Conservation (phyloP, 2,888 invertebrate genomes). For the Agriotes lineatus region DNA sequence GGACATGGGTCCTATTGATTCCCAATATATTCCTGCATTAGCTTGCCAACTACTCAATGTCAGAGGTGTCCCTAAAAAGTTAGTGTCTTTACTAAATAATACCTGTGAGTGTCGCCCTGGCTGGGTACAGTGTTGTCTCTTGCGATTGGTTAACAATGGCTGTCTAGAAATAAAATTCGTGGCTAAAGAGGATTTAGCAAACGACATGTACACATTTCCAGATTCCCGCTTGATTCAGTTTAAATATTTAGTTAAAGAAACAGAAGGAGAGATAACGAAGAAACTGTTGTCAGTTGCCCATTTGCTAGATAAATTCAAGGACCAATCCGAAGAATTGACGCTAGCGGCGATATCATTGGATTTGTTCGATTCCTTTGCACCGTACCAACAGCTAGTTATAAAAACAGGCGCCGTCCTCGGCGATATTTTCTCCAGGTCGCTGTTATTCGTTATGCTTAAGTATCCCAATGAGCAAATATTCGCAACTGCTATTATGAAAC, state of each 20-base stretch:
- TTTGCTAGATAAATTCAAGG: constrained; percentile 40
- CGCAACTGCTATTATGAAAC: constrained; percentile 68
- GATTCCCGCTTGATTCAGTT: constrained; percentile 54
- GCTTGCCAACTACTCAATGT: constrained; percentile 74
- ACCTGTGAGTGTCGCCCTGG: constrained; percentile 70
- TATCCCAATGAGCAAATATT: constrained; percentile 68
- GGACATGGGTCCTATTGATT: constrained; percentile 64
- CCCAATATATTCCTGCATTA: constrained; percentile 66
- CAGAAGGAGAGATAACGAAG: not conserved
- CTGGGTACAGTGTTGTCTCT: constrained; percentile 68
- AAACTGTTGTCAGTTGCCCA: constrained; percentile 35
- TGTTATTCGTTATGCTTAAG: constrained; percentile 70
- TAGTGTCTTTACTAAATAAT: constrained; percentile 66
- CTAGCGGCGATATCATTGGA: constrained; percentile 69
- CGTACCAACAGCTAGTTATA: constrained; percentile 72
- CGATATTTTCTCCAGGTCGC: constrained; percentile 67
- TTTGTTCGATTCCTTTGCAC: constrained; percentile 70
- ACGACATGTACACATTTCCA: constrained; percentile 65
- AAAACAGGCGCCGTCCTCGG: constrained; percentile 74
- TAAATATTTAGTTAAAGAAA: not conserved
- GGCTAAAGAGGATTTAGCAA: constrained; percentile 58
- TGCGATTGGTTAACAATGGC: constrained; percentile 68
- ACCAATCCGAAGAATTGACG: constrained; percentile 54
- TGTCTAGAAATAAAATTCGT: constrained; percentile 63
- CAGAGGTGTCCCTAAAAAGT: constrained; percentile 68